Base-by-base conservation (phyloP, 2,888 invertebrate genomes). In the Callyntrura sp. region DNA sequence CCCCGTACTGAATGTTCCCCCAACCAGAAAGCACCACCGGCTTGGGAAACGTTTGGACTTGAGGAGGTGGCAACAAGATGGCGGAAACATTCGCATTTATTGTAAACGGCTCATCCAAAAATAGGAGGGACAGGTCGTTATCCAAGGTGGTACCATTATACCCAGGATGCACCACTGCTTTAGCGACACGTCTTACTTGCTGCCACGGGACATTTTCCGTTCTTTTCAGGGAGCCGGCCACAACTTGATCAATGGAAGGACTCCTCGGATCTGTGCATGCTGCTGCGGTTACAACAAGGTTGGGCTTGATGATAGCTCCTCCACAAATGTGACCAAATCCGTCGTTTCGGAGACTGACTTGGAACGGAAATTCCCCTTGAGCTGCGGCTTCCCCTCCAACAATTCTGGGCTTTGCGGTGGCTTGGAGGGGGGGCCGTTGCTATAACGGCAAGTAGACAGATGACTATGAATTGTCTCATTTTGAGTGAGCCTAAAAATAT, bases 301-400 rank as follows among this genome's bases (percentile, higher is more conserved):
- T 85, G 0, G 90, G 88, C 14, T 68, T 90, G 17, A 90, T 14
- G 28, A 90, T 79, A 6, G 85, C 90, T 45, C 88, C 88, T 8
- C 88, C 90, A 48, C 87, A 90, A 60, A 90, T 82, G 48, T 90
- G 90, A 28, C 88, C 90, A n/a, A 90, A 84, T 0, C 73, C 84
- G 11, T 76, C 55, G 12, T 83, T 90, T 35, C 90, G 79, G 45
- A 90, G 78, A 51, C 88, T 88, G 8, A 90, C 88, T 70, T 76
- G 81, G 12, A 89, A 88, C 0, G 85, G 90, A 51, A 90, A 90
- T 28, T 90, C 88, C 8, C 90, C 79, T 0, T 79, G 25, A 5
- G 17, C 1, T 17, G 90, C 90, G 12, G 78, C 60, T 20, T 55
- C 57, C 2, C 90, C 90, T 14, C 90, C 90, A 5, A 70, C 83